A percentile compares a stretch with the other conserved stretches of the same genome.
These are phyloP conservation scores for Harpegnathos saltator DNA, from an alignment of 1,140 invertebrate species.

Conservation along the genomic window DNA sequence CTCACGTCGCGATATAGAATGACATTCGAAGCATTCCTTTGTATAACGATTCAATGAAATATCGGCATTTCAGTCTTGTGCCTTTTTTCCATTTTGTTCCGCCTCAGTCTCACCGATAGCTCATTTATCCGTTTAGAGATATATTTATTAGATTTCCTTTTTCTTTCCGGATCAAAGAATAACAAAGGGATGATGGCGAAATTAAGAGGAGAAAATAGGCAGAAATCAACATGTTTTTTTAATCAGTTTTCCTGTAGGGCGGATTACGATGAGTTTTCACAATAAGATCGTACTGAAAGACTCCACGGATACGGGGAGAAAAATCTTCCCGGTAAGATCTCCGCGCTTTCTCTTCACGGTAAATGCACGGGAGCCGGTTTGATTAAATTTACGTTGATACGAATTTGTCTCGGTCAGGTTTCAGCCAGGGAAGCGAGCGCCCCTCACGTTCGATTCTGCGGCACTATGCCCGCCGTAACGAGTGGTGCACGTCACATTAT, in stretches of 20 bases:
- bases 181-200: not conserved
- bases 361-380: conserved; percentile 41
- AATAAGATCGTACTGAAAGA: conserved; percentile 1
- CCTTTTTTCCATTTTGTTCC: conserved; percentile 29
- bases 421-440: conserved; percentile 17
- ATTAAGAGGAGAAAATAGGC: not conserved
- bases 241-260: not conserved
- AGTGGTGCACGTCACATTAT: conserved; percentile 52
- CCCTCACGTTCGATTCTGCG: conserved; percentile 38
- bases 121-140: conserved; percentile 21
- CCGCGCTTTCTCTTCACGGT: not conserved
- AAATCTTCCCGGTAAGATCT: not conserved
- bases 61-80: conserved; percentile 33
- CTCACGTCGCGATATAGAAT: conserved; percentile 32
- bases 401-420: conserved; percentile 34
- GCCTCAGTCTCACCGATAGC: conserved; percentile 21
- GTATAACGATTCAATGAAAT: conserved; percentile 56
- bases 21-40: conserved; percentile 28
- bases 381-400: conserved; percentile 54
- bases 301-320: not conserved
- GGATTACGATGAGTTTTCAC: not conserved
- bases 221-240: no score
- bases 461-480: conserved; percentile 30
- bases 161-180: conserved; percentile 1
- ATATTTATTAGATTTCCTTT: conserved; percentile 11